Percentiles rank a stretch among this genome's conserved stretches.
phyloP scores from a whole-genome alignment of 2,797 vertebrate species.

The Hyperoplus lanceolatus region DNA sequence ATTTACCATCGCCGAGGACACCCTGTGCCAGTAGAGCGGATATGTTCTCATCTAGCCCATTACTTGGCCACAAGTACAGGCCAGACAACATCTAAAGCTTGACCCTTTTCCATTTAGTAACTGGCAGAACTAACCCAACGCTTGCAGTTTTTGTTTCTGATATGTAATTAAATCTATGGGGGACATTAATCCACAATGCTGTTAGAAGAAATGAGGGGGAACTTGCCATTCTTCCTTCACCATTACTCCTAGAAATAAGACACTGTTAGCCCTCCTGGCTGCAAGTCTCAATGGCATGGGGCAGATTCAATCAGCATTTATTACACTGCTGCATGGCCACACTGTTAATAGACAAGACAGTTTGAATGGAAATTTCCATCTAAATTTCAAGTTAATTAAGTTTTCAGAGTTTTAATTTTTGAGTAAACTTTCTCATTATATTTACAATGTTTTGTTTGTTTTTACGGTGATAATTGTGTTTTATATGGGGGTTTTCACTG shows the following conservation, averaged over 20 bases:
- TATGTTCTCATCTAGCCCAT: slow-evolving; percentile 18
- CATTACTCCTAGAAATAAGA: slow-evolving; percentile 59
- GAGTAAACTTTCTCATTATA: not conserved
- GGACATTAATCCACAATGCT: slow-evolving; percentile 61
- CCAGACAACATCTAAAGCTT: slow-evolving; percentile 20
- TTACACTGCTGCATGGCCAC: not conserved
- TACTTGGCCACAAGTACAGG: slow-evolving; percentile 18
- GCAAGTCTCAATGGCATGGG: not conserved
- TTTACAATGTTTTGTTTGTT: not conserved
- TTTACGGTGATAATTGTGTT: not conserved
- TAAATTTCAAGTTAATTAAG: not conserved
- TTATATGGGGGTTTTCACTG: not conserved
- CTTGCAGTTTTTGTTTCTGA: slow-evolving; percentile 40
- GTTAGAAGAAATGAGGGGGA: slow-evolving; percentile 69
- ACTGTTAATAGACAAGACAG: not conserved
- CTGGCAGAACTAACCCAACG: slow-evolving; percentile 16
- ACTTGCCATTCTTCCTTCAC: slow-evolving; percentile 45
- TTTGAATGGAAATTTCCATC: not conserved
- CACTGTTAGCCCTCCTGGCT: not conserved
- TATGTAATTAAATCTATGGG: slow-evolving; percentile 66
- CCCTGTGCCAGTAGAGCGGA: not conserved
- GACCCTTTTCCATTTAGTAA: slow-evolving; percentile 20
- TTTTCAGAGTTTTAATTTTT: slow-evolving; percentile 9
- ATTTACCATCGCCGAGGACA: slow-evolving; percentile 19
- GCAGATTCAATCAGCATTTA: slow-evolving; percentile 23